A percentile compares a stretch with the other conserved stretches of the same genome.
Evolutionary conservation across 2,113 vertebrate genomes (phyloP).

Genomic region (Corythornis cristatus): DNA sequence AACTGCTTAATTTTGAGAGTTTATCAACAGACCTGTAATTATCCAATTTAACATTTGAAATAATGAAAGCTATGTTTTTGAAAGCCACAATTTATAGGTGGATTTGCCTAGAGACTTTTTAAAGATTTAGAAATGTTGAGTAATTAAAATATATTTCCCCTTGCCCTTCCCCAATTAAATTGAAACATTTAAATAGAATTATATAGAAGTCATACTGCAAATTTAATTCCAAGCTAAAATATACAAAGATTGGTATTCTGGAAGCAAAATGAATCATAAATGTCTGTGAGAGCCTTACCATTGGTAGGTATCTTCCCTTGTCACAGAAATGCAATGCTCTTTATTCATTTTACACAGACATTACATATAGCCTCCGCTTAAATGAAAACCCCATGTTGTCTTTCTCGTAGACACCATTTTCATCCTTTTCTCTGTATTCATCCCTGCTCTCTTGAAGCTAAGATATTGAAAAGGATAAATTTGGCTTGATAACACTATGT

Average conservation of each 20-base stretch:
- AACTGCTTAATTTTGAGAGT: slow-evolving; percentile 5
- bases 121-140: neutral
- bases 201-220: neutral
- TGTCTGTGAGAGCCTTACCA: neutral
- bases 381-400: neutral
- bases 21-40: slow-evolving; percentile 16
- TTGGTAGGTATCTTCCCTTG: neutral
- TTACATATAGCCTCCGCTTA: neutral
- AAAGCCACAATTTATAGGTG: neutral
- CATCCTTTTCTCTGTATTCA: slow-evolving; percentile 22
- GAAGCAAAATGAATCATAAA: neutral
- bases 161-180: neutral
- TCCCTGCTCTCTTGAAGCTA: slow-evolving; percentile 9
- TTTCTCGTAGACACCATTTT: neutral
- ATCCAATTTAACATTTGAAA: neutral
- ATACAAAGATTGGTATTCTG: neutral
- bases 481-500: slow-evolving; percentile 59
- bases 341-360: neutral
- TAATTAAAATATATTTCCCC: neutral
- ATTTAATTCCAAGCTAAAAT: neutral
- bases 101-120: neutral
- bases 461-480: slow-evolving; percentile 64
- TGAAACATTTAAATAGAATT: neutral
- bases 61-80: neutral
- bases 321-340: neutral